Conservation (phyloP, 37 sponge, comb jelly and placozoan species). For the Geodia barretti region DNA sequence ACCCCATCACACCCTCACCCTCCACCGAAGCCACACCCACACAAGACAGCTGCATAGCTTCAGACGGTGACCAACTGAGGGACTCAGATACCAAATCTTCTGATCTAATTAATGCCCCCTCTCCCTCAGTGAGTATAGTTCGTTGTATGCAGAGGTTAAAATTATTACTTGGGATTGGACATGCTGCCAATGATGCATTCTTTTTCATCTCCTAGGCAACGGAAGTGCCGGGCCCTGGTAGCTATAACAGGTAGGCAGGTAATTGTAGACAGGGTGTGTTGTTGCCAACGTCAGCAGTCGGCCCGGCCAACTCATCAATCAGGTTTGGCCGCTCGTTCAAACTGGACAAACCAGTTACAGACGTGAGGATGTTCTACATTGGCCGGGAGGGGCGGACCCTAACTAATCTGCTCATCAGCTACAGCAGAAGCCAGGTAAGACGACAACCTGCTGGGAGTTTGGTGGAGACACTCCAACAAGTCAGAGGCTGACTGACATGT, state of each 20-base stretch:
- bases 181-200: not conserved
- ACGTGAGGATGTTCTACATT: conserved; percentile 81
- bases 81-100: no score
- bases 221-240: not conserved
- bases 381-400: conserved; percentile 77
- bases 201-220: not conserved
- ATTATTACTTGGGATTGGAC: no score
- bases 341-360: conserved; percentile 45
- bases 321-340: conserved; percentile 68
- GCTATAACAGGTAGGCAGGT: not conserved
- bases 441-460: not conserved
- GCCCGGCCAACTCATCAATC: not conserved
- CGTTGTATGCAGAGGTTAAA: no score
- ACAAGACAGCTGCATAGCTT: not conserved
- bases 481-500: no score
- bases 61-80: no score
- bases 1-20: not conserved
- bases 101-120: no score
- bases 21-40: not conserved
- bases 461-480: not conserved
- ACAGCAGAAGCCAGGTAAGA: conserved; percentile 63
- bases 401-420: conserved; percentile 73
- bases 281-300: not conserved
- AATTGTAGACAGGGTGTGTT: not conserved
- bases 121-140: no score